Evolutionary conservation across 2,113 vertebrate species (phyloP).

Genomic region (Formicarius rufipectus): DNA sequence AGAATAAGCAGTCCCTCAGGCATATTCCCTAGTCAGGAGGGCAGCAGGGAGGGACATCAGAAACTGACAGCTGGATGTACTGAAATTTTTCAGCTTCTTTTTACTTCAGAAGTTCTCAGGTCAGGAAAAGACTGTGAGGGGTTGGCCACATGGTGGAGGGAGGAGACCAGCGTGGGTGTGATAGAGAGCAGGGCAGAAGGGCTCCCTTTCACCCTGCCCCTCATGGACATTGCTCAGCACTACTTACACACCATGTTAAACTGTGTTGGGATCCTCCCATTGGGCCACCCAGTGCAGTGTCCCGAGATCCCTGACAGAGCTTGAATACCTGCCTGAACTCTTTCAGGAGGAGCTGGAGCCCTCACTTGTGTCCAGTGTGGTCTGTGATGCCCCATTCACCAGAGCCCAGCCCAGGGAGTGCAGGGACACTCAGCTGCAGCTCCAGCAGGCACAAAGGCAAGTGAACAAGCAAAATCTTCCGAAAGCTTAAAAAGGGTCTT

Average conservation of each 20-base stretch:
- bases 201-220: background rate
- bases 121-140: background rate
- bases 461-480: background rate
- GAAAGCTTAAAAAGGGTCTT: background rate
- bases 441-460: background rate
- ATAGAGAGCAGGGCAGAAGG: background rate
- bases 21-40: background rate
- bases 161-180: fast-evolving
- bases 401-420: background rate
- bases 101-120: background rate
- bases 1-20: background rate
- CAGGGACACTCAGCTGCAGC: background rate
- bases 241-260: fast-evolving
- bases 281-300: background rate
- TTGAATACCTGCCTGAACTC: background rate
- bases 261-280: background rate
- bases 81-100: background rate
- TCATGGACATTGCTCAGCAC: background rate
- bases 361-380: fast-evolving
- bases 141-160: background rate
- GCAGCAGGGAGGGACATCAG: background rate
- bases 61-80: background rate
- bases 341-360: background rate
- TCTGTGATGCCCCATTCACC: background rate
- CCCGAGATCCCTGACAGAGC: background rate